Conservation (phyloP, 2,888 invertebrate species). For the Sicus ferrugineus region DNA sequence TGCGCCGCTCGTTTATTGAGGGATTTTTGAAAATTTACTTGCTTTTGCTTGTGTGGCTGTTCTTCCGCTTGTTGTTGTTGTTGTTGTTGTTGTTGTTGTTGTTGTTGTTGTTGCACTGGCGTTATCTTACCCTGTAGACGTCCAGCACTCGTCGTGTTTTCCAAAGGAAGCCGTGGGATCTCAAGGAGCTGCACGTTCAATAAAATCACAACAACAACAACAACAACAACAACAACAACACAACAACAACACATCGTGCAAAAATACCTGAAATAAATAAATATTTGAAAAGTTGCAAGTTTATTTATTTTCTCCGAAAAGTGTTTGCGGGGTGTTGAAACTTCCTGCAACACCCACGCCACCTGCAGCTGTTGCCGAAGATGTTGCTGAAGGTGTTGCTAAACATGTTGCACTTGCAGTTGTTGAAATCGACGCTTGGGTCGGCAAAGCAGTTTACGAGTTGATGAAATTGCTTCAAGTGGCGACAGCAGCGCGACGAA, state of each 20-base stretch:
- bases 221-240: background rate
- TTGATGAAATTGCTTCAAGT: background rate
- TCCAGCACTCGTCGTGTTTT: background rate
- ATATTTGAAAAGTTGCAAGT: constrained; percentile 10
- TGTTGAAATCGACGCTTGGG: too few relatives aligned
- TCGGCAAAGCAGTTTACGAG: background rate
- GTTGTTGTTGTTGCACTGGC: constrained; percentile 11
- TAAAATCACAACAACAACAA: too few relatives aligned
- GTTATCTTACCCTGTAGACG: background rate
- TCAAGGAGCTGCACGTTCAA: constrained; percentile 14
- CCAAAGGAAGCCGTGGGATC: constrained; percentile 26
- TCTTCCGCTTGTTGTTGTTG: background rate
- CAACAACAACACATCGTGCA: background rate
- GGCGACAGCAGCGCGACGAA: background rate
- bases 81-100: constrained; percentile 17
- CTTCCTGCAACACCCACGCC: constrained; percentile 23
- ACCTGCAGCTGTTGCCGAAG: background rate
- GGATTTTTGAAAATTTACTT: too few relatives aligned
- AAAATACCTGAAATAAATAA: constrained; percentile 11
- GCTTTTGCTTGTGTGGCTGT: too few relatives aligned
- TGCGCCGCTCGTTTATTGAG: background rate
- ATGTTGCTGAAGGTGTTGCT: too few relatives aligned
- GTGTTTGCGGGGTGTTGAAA: background rate
- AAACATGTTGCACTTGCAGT: too few relatives aligned
- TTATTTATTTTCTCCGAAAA: constrained; percentile 10